Base-by-base conservation (phyloP, 2,113 vertebrate genomes). In the Alligator sinensis region DNA sequence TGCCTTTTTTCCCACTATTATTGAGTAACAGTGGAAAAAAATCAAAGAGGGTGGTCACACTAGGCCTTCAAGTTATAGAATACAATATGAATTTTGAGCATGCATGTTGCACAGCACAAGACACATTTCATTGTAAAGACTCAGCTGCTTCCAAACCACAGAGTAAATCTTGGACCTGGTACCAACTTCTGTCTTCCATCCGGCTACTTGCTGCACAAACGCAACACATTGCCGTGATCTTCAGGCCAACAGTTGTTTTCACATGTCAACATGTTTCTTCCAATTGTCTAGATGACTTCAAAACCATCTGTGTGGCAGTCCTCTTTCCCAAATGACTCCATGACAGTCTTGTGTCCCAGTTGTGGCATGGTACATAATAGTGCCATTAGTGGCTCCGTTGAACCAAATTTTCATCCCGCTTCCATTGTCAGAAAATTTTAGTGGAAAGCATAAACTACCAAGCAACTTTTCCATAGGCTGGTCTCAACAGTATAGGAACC, bases 201-300 rank as follows among this genome's bases (percentile, higher is more conserved):
- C 0, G 1, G 57, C 25, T 47, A 47, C 47, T 47, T 47, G 47
- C 47, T 47, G 47, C 47, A 47, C 47, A 47, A 47, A 47, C 47
- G 47, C 47, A 47, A 28, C 0, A 0, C 3, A 0, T 27, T 2
- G 10, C 27, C 28, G 86, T 15, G 68, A 28, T 77, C 74, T 62
- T 70, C 79, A 4, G 59, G 66, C 4, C n/a, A 19, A 22, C 6
- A 38, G 6, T 60, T 47, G 11, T 68, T 62, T 84, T 3, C 0
- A 34, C 1, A 5, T 3, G 3, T 25, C 16, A 18, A 0, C 2
- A 19, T 0, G n/a, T 17, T 4, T 3, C 0, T 3, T 24, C 68
- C n/a, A 14, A 17, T 59, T 2, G n/a, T 30, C 70, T 18, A 57
- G 15, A 25, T 5, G 13, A 4, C 2, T 2, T 24, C 72, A 22